These are phyloP conservation scores for Phoxinus phoxinus DNA, from an alignment of 2,113 vertebrate species.

Conservation along the genomic window DNA sequence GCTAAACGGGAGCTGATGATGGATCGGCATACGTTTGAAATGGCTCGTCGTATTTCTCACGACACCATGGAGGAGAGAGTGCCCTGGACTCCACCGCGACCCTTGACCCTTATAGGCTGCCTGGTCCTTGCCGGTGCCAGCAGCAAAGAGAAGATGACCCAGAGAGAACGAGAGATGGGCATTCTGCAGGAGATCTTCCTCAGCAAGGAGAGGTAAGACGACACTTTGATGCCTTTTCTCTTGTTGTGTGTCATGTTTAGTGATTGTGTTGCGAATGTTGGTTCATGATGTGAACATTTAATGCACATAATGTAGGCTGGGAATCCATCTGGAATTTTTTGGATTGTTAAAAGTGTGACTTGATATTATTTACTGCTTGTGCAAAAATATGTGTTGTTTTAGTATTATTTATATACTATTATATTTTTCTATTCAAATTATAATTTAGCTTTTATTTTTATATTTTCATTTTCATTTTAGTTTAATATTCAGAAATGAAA, in stretches of 20 bases:
- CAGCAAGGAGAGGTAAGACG: constrained; percentile 89
- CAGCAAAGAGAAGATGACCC: constrained; percentile 87
- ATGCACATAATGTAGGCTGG: background rate
- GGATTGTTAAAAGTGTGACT: background rate
- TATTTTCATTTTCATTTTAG: background rate
- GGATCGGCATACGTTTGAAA: constrained; percentile 93
- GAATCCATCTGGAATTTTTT: background rate
- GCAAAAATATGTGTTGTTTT: background rate
- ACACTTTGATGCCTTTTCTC: background rate
- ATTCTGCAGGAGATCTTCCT: constrained; percentile 96
- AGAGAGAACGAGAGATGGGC: constrained; percentile 91
- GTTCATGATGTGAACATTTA: background rate
- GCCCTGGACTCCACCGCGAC: constrained; percentile 84
- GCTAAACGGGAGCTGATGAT: constrained; percentile 93
- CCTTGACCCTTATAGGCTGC: constrained; percentile 77
- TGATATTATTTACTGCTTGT: background rate
- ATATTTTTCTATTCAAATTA: background rate
- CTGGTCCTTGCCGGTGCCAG: constrained; percentile 82
- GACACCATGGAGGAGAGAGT: constrained; percentile 94
- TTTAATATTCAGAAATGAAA: too few species aligned
- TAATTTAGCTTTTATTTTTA: background rate
- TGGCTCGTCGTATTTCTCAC: constrained; percentile 87
- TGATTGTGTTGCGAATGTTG: background rate
- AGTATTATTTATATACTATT: background rate
- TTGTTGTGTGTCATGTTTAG: background rate